These are phyloP conservation scores for Cassiopea xamachana DNA, from an alignment of 30 jellyfish, hydroid and myxozoan species.

Conservation along the genomic window DNA sequence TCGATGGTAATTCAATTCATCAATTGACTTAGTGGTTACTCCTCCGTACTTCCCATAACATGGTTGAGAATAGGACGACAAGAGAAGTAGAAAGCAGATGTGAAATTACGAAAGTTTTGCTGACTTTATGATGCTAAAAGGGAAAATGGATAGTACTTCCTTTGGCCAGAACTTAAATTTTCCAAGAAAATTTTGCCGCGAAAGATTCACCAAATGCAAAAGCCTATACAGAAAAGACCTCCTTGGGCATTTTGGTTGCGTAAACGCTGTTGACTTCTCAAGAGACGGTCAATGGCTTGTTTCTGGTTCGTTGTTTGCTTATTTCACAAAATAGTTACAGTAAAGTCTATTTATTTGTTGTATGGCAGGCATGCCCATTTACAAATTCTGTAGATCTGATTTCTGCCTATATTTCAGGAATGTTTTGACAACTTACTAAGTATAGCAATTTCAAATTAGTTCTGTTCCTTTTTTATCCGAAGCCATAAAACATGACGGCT, in stretches of 20 bases:
- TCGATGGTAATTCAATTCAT: no score
- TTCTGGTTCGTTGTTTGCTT: constrained; percentile 40
- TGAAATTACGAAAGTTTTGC: background rate
- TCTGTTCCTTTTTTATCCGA: no score
- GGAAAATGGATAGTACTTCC: background rate
- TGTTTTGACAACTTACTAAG: no score
- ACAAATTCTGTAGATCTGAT: no score
- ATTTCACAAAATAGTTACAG: background rate
- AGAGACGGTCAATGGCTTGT: constrained; percentile 87
- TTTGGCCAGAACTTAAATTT: background rate
- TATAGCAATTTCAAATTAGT: no score
- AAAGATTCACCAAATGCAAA: constrained; percentile 55
- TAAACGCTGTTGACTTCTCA: constrained; percentile 86
- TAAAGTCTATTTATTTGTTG: background rate
- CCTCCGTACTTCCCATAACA: background rate
- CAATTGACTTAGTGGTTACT: no score
- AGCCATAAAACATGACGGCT: no score
- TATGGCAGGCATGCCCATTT: no score
- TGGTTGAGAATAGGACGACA: background rate
- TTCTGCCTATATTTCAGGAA: no score
- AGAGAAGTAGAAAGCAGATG: background rate
- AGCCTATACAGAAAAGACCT: constrained; percentile 80
- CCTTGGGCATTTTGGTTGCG: constrained; percentile 93
- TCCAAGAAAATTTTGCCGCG: constrained; percentile 46
- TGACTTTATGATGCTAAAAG: background rate